These are phyloP conservation scores for Prosapia bicincta DNA, from an alignment of 2,888 invertebrate genomes.

Conservation along the genomic window DNA sequence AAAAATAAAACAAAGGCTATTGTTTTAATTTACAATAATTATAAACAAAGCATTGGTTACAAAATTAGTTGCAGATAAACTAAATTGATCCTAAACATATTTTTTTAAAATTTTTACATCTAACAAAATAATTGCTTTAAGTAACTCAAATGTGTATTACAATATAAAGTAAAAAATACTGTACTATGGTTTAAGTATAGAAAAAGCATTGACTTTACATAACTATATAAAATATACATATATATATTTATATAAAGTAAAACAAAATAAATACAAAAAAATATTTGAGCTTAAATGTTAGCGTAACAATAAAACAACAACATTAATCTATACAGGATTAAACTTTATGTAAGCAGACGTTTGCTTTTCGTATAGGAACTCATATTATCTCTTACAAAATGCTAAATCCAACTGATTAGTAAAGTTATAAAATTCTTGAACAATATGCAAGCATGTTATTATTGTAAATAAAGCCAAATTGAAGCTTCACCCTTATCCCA, in stretches of 20 bases:
- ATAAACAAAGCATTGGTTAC: not conserved
- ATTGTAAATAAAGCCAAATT: not conserved
- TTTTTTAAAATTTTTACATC: not conserved
- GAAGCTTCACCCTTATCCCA: not conserved
- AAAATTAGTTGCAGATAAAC: not conserved
- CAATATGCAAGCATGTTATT: not conserved
- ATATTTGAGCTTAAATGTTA: not conserved
- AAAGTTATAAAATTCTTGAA: not conserved
- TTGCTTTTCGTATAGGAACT: not conserved
- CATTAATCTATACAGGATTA: not conserved
- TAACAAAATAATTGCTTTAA: not conserved
- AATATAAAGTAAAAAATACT: not conserved
- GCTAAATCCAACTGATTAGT: not conserved
- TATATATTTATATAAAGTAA: not conserved
- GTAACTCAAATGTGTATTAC: not conserved
- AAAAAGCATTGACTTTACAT: not conserved
- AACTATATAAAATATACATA: not conserved
- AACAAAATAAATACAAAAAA: slow-evolving; percentile 2
- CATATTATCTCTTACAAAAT: not conserved
- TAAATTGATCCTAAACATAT: not conserved
- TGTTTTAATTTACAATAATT: not conserved
- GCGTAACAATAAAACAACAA: not conserved
- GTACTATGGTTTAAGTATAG: not conserved
- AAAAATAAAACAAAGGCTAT: not conserved
- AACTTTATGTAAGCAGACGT: not conserved